Base-by-base conservation (phyloP, 1,140 invertebrate genomes). In the Hetaerina americana region DNA sequence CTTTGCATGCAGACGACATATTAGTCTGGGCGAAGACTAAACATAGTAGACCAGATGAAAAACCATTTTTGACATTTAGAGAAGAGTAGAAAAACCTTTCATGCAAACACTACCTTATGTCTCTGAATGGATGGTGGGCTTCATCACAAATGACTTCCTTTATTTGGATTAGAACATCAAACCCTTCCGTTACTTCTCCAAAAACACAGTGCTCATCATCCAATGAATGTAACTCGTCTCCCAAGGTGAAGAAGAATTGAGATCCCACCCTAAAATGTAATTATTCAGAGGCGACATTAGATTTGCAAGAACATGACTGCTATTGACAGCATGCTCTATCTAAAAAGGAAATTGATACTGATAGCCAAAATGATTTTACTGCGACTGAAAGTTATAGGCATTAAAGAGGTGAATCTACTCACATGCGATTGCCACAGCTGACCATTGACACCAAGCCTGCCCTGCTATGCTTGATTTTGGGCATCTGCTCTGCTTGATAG, bases 181-280 rank as follows among this genome's bases (percentile, higher is more conserved):
- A 83, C 0, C 97, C 96, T 84, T 99, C 97, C 0, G 88, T 87
- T 0, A 98, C 93, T 84, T 98, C 92, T 0, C 97, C 98, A 84
- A 99, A 98, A 10, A 99, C 94, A 79, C 95, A 97, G 81, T 99
- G 98, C 71, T 91, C 87, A 12, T 86, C 89, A 83, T 99, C 96
- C 66, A 99, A 82, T 71, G 95, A 99, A 69, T 94, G 91, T 5
- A 99, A 82, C 77, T 96, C 89, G 22, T 92, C 85, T 5, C 87
- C 92, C 3, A 99, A 84, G 0, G 98, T 99, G 66, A 99, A 88
- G 79, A 99, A 99, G 83, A 99, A 99, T 80, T 99, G 94, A 0
- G 96, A 99, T 1, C 96, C 97, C 74, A 97, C 86, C 81, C 86
- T 84, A 75, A 22, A 74, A 70, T 71, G 73, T 40, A 29, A 73